phyloP scores from a whole-genome alignment of 2,888 invertebrate species.

The Elysia crispata region DNA sequence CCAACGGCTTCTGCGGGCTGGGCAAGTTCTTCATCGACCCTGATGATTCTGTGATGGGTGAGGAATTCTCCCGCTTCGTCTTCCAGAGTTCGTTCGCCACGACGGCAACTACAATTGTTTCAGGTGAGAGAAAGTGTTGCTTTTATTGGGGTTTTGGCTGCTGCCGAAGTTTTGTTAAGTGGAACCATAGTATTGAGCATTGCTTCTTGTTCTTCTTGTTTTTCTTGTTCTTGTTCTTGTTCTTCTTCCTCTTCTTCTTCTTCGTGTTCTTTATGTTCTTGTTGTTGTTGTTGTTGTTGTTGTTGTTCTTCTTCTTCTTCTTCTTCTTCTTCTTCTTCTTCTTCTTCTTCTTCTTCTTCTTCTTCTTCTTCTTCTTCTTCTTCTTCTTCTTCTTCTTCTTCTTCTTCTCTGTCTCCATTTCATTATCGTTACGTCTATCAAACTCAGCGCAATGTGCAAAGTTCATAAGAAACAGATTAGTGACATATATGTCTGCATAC shows the following conservation, averaged over 20 bases:
- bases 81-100: conserved; percentile 82
- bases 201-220: conserved; percentile 58
- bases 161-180: not conserved
- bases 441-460: no score
- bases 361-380: not conserved
- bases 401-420: not conserved
- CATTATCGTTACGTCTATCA: not conserved
- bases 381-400: not conserved
- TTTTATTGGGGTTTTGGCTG: not conserved
- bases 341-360: not conserved
- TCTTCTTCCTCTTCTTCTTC: conserved; percentile 76
- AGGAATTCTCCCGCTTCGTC: conserved; percentile 90
- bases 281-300: not conserved
- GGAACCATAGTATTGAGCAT: no score
- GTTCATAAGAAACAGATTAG: no score
- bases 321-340: not conserved
- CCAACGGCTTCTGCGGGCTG: conserved; percentile 89
- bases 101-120: conserved; percentile 73
- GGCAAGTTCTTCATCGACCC: conserved; percentile 89
- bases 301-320: not conserved
- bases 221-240: conserved; percentile 69
- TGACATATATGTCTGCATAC: no score
- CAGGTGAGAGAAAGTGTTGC: conserved; percentile 52
- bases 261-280: not conserved
- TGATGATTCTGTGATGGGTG: conserved; percentile 84